Percentiles rank a stretch among this genome's conserved stretches.
phyloP scores from a whole-genome alignment of 2,113 vertebrate species.

The Channa argus region DNA sequence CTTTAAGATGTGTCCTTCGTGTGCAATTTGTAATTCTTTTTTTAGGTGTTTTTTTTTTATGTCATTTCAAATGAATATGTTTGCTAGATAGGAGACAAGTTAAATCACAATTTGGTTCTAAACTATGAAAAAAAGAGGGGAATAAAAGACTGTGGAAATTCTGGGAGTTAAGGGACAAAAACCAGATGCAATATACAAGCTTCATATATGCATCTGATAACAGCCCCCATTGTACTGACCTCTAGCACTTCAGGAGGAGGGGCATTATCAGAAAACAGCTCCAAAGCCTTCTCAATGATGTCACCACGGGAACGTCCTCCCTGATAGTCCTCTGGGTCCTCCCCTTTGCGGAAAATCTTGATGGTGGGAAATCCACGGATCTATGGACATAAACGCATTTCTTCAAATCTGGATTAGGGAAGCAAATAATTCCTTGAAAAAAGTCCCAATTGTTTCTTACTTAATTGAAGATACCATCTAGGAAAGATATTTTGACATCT shows the following conservation, averaged over 20 bases:
- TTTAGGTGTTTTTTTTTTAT: too few relatives aligned
- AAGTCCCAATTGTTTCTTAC: too few relatives aligned
- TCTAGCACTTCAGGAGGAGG: slow-evolving; percentile 90
- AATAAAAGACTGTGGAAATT: too few relatives aligned
- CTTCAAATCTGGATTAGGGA: neutral
- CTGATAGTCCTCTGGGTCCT: slow-evolving; percentile 92
- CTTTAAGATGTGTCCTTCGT: too few relatives aligned
- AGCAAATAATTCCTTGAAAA: neutral
- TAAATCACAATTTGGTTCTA: too few relatives aligned
- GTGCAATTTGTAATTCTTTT: too few relatives aligned
- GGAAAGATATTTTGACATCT: neutral
- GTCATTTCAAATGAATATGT: too few relatives aligned
- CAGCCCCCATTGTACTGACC: slow-evolving; percentile 76
- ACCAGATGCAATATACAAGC: neutral
- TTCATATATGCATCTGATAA: neutral
- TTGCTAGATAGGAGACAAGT: too few relatives aligned
- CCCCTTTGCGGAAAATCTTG: slow-evolving; percentile 96
- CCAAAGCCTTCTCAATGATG: slow-evolving; percentile 89
- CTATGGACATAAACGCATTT: slow-evolving; percentile 68
- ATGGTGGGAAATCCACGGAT: slow-evolving; percentile 95
- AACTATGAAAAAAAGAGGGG: too few relatives aligned
- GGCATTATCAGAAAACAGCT: slow-evolving; percentile 93
- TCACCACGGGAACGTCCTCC: slow-evolving; percentile 91
- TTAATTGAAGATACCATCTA: neutral
- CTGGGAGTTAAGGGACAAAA: too few relatives aligned